Conservation (phyloP, 2,113 vertebrate genomes). For the Microcebus ravelobensis region DNA sequence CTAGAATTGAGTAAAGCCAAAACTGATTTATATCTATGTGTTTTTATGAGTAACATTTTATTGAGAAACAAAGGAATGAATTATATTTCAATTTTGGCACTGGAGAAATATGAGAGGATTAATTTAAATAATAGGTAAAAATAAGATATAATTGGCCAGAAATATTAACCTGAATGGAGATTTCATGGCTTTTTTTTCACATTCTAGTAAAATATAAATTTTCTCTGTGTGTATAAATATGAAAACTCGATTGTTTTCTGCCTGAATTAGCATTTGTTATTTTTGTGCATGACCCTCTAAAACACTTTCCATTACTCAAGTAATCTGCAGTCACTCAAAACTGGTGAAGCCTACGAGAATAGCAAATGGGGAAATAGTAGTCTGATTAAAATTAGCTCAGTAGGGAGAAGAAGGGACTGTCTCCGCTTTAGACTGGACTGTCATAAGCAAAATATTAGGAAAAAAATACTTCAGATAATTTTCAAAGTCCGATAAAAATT, state of each 20-base stretch:
- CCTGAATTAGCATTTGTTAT: conserved; percentile 58
- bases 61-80: conserved; percentile 24
- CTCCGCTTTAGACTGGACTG: not conserved
- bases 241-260: conserved; percentile 68
- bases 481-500: conserved; percentile 36
- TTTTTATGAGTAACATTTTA: conserved; percentile 55
- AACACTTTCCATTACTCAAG: conserved; percentile 51
- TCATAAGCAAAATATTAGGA: conserved; percentile 1
- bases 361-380: not conserved
- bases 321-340: conserved; percentile 64
- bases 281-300: conserved; percentile 61
- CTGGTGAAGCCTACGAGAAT: conserved; percentile 30
- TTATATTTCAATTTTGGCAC: conserved; percentile 45
- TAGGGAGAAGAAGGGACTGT: not conserved
- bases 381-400: conserved; percentile 49
- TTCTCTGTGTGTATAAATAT: conserved; percentile 48
- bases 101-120: conserved; percentile 4
- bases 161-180: not conserved
- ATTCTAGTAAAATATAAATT: conserved; percentile 43
- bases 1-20: conserved; percentile 32
- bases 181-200: conserved; percentile 27
- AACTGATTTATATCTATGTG: conserved; percentile 6
- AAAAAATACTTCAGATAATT: conserved; percentile 1
- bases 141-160: conserved; percentile 44
- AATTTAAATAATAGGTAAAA: conserved; percentile 54